These are phyloP conservation scores for Celastrina argiolus DNA, from an alignment of 2,888 invertebrate genomes.

Conservation along the genomic window DNA sequence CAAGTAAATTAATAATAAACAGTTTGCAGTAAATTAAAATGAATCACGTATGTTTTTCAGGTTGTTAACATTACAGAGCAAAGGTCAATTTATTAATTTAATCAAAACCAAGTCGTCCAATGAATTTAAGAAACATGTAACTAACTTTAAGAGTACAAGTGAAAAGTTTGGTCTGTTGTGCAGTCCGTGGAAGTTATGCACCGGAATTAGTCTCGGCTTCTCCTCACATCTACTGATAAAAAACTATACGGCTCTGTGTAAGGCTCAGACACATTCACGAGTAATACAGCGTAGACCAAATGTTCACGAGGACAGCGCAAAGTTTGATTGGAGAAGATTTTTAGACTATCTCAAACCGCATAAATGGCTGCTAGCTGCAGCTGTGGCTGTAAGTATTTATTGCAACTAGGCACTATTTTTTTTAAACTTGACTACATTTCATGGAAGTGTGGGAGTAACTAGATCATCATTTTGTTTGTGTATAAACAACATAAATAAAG, in stretches of 20 bases:
- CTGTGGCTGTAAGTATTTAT: slow-evolving; percentile 84
- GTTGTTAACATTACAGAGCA: slow-evolving; percentile 49
- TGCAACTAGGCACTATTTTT: too few relatives aligned
- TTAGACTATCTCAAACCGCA: slow-evolving; percentile 86
- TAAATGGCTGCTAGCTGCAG: slow-evolving; percentile 85
- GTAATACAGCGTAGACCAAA: slow-evolving; percentile 76
- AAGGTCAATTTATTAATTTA: slow-evolving; percentile 49
- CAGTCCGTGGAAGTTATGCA: slow-evolving; percentile 68
- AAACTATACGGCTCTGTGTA: slow-evolving; percentile 81
- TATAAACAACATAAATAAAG: too few relatives aligned
- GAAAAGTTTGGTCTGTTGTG: slow-evolving; percentile 51
- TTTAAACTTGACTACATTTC: too few relatives aligned
- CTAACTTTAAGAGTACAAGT: slow-evolving; percentile 46
- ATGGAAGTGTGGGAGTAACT: too few relatives aligned
- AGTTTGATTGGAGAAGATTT: slow-evolving; percentile 89
- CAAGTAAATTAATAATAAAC: slow-evolving; percentile 4
- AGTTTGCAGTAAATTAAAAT: slow-evolving; percentile 31
- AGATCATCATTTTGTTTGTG: too few relatives aligned
- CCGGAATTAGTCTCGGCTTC: slow-evolving; percentile 66
- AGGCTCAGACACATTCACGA: slow-evolving; percentile 72
- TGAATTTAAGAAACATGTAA: slow-evolving; percentile 49
- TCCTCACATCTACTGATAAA: slow-evolving; percentile 51
- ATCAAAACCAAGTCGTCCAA: slow-evolving; percentile 54
- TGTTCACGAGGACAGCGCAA: slow-evolving; percentile 68
- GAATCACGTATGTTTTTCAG: slow-evolving; percentile 45